Evolutionary conservation across 1,140 invertebrate species (phyloP).

Genomic region (Polypedilum vanderplanki): DNA sequence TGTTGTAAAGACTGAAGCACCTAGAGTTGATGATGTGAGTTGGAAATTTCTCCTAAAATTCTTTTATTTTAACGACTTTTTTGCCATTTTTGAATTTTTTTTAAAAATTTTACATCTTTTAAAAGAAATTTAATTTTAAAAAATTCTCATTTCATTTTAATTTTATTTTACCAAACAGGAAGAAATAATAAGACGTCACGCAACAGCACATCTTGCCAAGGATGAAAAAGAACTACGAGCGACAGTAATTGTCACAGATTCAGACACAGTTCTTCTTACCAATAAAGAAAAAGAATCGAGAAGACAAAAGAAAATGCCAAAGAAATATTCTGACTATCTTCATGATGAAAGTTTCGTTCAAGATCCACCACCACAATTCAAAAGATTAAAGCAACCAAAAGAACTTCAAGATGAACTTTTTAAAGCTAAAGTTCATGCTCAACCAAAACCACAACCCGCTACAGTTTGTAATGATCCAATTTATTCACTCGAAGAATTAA

Average conservation of each 20-base stretch:
- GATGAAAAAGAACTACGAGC: constrained; percentile 43
- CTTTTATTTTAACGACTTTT: too few relatives aligned
- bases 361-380: neutral
- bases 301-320: constrained; percentile 40
- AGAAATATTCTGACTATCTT: constrained; percentile 41
- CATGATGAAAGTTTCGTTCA: constrained; percentile 32
- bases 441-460: too few relatives aligned
- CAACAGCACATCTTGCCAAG: constrained; percentile 40
- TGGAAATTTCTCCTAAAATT: too few relatives aligned
- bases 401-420: neutral
- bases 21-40: neutral
- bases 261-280: constrained; percentile 40
- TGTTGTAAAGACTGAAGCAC: neutral
- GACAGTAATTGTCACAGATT: constrained; percentile 40
- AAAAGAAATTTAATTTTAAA: neutral
- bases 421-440: neutral
- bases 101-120: too few relatives aligned
- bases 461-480: neutral
- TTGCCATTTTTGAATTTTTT: too few relatives aligned
- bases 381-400: constrained; percentile 12
- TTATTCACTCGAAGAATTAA: constrained; percentile 30
- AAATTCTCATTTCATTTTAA: neutral
- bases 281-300: constrained; percentile 41
- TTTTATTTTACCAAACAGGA: neutral
- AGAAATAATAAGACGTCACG: constrained; percentile 35